These are phyloP conservation scores for Dipodomys merriami DNA, from an alignment of 2,113 vertebrate genomes.

Conservation along the genomic window DNA sequence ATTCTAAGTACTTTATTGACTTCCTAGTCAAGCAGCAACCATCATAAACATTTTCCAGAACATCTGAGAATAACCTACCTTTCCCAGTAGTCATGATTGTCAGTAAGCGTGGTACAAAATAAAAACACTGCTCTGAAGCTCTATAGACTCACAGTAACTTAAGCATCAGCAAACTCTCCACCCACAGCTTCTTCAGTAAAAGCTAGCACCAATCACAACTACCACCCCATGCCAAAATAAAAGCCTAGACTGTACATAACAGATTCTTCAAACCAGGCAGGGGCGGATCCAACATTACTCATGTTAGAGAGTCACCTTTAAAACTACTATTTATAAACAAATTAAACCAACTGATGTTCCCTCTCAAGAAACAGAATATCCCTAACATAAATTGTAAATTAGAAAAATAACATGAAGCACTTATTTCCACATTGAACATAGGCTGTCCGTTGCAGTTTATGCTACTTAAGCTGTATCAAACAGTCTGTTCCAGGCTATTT, in stretches of 20 bases:
- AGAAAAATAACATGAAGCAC: not conserved
- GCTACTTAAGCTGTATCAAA: not conserved
- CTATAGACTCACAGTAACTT: slow-evolving; percentile 66
- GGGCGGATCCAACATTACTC: slow-evolving; percentile 4
- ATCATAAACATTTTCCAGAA: slow-evolving; percentile 43
- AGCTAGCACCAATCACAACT: slow-evolving; percentile 78
- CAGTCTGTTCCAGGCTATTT: not conserved
- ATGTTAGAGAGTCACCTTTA: not conserved
- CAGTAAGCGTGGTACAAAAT: slow-evolving; percentile 64
- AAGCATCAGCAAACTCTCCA: slow-evolving; percentile 75
- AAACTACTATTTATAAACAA: not conserved
- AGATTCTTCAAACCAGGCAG: slow-evolving; percentile 9
- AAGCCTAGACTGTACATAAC: slow-evolving; percentile 75
- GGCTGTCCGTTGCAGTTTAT: not conserved
- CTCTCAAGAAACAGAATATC: not conserved
- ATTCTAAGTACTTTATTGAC: not conserved
- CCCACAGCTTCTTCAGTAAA: slow-evolving; percentile 76
- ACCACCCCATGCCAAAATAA: slow-evolving; percentile 86
- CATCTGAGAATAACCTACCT: slow-evolving; percentile 87
- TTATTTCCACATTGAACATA: not conserved
- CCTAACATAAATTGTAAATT: slow-evolving; percentile 18
- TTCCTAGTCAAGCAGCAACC: slow-evolving; percentile 3
- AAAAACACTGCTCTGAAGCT: slow-evolving; percentile 65
- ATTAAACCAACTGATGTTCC: not conserved
- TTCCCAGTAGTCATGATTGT: slow-evolving; percentile 90